These are phyloP conservation scores for Paracanthobrama guichenoti DNA, from an alignment of 2,113 vertebrate species.

Conservation along the genomic window DNA sequence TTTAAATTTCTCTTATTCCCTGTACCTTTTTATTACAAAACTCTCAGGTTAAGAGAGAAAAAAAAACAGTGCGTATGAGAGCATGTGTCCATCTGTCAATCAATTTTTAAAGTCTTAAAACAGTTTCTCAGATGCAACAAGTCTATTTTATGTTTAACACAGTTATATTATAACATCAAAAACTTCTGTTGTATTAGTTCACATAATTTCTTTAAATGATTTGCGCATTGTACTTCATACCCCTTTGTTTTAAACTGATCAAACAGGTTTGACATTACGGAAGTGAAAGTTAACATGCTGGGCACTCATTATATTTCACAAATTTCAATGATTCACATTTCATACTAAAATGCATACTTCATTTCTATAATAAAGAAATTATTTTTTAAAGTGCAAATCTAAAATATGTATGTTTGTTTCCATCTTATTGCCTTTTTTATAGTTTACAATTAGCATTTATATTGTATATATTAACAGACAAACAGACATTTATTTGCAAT, in stretches of 20 bases:
- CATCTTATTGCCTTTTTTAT: not conserved
- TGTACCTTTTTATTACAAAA: not conserved
- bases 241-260: constrained; percentile 68
- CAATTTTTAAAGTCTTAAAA: not conserved
- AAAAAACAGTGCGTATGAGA: not conserved
- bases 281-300: constrained; percentile 74
- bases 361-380: not conserved
- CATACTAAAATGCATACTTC: not conserved
- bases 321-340: not conserved
- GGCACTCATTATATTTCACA: constrained; percentile 2
- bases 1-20: not conserved
- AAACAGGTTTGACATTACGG: constrained; percentile 82
- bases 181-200: not conserved
- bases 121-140: not conserved
- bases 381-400: not conserved
- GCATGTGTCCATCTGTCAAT: not conserved
- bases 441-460: constrained; percentile 2
- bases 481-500: not conserved
- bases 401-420: not conserved
- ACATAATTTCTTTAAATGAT: constrained; percentile 9
- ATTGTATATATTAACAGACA: not conserved
- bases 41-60: not conserved
- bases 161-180: not conserved
- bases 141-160: not conserved
- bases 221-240: constrained; percentile 37